These are phyloP conservation scores for Microcebus murinus DNA, from an alignment of 2,113 vertebrate species.

Conservation along the genomic window DNA sequence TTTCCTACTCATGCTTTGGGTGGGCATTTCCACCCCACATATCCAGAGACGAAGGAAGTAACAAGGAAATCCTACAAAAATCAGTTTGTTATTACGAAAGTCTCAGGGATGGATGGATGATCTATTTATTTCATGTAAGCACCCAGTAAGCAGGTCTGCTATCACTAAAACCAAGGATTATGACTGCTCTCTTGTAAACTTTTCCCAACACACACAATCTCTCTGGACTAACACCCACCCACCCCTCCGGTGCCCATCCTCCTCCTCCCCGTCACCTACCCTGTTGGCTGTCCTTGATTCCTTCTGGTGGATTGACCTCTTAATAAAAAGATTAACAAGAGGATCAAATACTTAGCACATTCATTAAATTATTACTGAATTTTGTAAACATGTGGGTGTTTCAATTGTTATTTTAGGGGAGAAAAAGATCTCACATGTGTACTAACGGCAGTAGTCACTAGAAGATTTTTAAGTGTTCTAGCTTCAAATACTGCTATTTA, in stretches of 20 bases:
- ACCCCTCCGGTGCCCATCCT: background rate
- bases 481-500: background rate
- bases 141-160: background rate
- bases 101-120: background rate
- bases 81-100: background rate
- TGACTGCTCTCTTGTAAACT: background rate
- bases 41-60: background rate
- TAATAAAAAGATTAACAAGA: conserved; percentile 26
- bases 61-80: background rate
- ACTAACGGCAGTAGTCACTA: background rate
- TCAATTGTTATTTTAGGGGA: background rate
- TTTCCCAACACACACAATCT: background rate
- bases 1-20: background rate
- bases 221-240: background rate
- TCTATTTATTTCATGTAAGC: background rate
- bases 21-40: background rate
- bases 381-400: background rate
- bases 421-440: background rate
- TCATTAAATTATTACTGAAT: background rate
- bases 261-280: background rate
- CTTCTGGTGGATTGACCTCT: background rate
- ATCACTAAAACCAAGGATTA: background rate
- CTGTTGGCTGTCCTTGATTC: background rate
- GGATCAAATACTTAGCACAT: background rate
- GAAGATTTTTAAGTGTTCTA: background rate